Conservation (phyloP, 2,797 vertebrate species). For the Pitangus sulphuratus region DNA sequence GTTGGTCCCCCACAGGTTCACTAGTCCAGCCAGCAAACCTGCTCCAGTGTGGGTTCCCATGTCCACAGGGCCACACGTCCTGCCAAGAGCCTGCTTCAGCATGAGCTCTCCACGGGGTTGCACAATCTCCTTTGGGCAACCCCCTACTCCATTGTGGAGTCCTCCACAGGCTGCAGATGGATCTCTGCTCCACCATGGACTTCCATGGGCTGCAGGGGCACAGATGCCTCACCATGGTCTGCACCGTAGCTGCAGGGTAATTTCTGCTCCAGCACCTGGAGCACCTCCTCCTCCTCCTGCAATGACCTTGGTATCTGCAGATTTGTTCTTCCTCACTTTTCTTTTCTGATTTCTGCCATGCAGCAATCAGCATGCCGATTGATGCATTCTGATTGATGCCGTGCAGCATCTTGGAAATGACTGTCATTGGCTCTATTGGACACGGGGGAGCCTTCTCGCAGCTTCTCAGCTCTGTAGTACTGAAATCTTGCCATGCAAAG, state of each 20-base stretch:
- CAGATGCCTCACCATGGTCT: neutral
- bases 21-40: neutral
- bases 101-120: rapidly evolving
- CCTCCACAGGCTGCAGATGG: neutral
- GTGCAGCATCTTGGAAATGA: too few relatives aligned
- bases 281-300: rapidly evolving
- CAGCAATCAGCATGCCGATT: too few relatives aligned
- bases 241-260: rapidly evolving
- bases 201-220: neutral
- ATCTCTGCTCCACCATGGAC: rapidly evolving
- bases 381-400: too few relatives aligned
- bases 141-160: neutral
- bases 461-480: neutral
- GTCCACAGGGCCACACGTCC: neutral
- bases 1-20: rapidly evolving
- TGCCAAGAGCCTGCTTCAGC: neutral
- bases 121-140: neutral
- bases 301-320: rapidly evolving
- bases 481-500: neutral
- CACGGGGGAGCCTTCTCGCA: neutral
- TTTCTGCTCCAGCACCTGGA: rapidly evolving
- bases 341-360: neutral
- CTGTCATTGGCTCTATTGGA: neutral
- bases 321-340: neutral
- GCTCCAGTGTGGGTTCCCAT: neutral